Percentiles rank a stretch among this genome's conserved stretches.
Conservation (phyloP, 2,113 vertebrate species). For the Cinclus cinclus region DNA sequence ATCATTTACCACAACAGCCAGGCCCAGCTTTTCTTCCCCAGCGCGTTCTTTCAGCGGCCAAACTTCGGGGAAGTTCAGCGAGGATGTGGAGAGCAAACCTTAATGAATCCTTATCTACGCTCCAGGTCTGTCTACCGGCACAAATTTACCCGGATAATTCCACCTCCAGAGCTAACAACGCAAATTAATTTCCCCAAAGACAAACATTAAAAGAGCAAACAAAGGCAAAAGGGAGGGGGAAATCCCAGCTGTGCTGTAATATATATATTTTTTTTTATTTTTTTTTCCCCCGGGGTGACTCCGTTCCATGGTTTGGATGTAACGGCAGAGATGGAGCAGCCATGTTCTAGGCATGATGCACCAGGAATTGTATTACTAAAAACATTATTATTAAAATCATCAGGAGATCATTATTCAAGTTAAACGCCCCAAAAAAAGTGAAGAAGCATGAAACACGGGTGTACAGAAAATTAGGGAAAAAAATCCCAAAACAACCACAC, state of each 20-base stretch:
- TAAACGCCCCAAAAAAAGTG: rapidly evolving
- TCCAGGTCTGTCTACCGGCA: not conserved
- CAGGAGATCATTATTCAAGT: rapidly evolving
- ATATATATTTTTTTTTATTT: too few relatives aligned
- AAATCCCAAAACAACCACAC: not conserved
- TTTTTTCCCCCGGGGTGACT: not conserved
- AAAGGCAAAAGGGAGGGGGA: not conserved
- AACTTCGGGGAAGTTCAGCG: not conserved
- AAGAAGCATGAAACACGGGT: rapidly evolving
- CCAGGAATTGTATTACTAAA: not conserved
- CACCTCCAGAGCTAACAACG: not conserved
- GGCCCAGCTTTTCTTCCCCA: not conserved
- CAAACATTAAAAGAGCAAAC: not conserved
- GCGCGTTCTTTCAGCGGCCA: rapidly evolving
- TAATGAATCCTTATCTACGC: not conserved
- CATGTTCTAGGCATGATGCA: not conserved
- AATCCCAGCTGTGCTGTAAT: not conserved
- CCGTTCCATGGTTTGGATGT: rapidly evolving
- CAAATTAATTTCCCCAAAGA: not conserved
- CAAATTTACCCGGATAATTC: not conserved
- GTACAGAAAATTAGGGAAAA: rapidly evolving
- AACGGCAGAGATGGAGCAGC: not conserved
- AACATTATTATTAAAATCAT: not conserved
- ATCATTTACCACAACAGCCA: not conserved
- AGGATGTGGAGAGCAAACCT: not conserved